A percentile compares a stretch with the other conserved stretches of the same genome.
Evolutionary conservation across 37 sponge, comb jelly and placozoan species (phyloP).

Genomic region (Tethya wilhelma): DNA sequence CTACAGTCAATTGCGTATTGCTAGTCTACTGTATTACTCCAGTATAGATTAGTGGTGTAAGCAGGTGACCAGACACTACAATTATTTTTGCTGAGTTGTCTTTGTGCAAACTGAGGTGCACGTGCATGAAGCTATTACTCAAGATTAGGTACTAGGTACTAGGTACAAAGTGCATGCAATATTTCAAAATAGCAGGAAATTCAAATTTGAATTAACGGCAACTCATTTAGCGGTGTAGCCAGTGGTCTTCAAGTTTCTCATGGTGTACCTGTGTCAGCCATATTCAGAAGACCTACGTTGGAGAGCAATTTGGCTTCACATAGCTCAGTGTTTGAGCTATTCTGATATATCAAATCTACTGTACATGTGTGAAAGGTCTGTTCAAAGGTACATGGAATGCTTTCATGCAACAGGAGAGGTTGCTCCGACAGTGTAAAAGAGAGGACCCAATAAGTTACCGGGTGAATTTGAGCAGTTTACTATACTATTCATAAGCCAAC

Average conservation of each 20-base stretch:
- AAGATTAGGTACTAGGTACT: too few species aligned
- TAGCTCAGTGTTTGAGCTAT: background rate
- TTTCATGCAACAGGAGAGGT: slow-evolving; percentile 17
- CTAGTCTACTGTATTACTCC: too few species aligned
- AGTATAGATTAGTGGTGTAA: too few species aligned
- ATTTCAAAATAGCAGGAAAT: too few species aligned
- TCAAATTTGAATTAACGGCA: background rate
- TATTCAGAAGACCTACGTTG: slow-evolving; percentile 41
- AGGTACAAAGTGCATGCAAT: too few species aligned
- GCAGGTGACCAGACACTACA: too few species aligned
- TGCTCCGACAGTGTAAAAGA: background rate
- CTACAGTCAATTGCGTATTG: too few species aligned
- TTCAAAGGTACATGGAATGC: slow-evolving; percentile 1
- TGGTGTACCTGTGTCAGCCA: slow-evolving; percentile 3
- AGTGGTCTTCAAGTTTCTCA: background rate
- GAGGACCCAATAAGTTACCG: background rate
- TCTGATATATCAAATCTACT: slow-evolving; percentile 2
- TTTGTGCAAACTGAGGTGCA: too few species aligned
- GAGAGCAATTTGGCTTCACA: slow-evolving; percentile 34
- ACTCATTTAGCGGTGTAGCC: too few species aligned
- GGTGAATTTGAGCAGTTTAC: slow-evolving; percentile 5
- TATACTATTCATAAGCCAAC: slow-evolving; percentile 12
- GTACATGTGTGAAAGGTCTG: slow-evolving; percentile 12
- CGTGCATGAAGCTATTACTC: too few species aligned
- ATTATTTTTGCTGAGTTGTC: too few species aligned